Conservation (phyloP, 1,140 invertebrate genomes). For the Zaprionus nigranus region DNA sequence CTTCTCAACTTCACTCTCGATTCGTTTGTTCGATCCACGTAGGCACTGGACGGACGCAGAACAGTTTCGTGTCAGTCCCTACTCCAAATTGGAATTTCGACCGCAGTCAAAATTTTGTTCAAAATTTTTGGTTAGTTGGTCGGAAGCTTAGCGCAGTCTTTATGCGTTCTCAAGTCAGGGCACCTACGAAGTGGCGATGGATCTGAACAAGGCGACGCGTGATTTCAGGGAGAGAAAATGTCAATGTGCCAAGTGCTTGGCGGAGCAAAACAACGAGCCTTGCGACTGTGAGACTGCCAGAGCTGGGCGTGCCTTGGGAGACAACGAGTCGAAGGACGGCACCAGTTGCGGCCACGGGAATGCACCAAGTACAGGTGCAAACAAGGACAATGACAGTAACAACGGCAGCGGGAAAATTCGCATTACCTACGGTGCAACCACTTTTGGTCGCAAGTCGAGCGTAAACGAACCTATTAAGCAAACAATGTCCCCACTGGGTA, state of each 20-base stretch:
- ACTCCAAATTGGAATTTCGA: slow-evolving; percentile 4
- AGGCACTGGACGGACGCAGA: neutral
- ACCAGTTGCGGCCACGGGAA: too few species aligned
- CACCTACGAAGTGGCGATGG: slow-evolving; percentile 12
- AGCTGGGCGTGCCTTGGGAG: too few species aligned
- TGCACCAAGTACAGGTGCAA: too few species aligned
- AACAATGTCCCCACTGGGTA: neutral
- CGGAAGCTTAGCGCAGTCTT: slow-evolving; percentile 22
- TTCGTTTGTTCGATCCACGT: slow-evolving; percentile 4
- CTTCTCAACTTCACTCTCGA: neutral
- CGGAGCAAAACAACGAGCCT: too few species aligned
- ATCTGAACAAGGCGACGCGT: slow-evolving; percentile 13
- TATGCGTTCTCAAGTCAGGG: neutral
- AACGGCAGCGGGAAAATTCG: neutral
- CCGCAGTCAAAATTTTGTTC: slow-evolving; percentile 20
- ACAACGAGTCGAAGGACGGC: too few species aligned
- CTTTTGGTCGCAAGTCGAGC: neutral
- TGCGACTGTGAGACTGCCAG: too few species aligned
- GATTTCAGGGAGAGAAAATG: slow-evolving; percentile 18
- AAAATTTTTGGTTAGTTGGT: neutral
- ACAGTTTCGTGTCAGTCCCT: neutral
- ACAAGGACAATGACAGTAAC: neutral
- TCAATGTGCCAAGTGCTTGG: slow-evolving; percentile 41
- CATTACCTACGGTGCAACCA: neutral
- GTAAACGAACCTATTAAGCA: neutral